A percentile compares a stretch with the other conserved stretches of the same genome.
Evolutionary conservation across 2,797 vertebrate species (phyloP).

Genomic region (Pterois miles): DNA sequence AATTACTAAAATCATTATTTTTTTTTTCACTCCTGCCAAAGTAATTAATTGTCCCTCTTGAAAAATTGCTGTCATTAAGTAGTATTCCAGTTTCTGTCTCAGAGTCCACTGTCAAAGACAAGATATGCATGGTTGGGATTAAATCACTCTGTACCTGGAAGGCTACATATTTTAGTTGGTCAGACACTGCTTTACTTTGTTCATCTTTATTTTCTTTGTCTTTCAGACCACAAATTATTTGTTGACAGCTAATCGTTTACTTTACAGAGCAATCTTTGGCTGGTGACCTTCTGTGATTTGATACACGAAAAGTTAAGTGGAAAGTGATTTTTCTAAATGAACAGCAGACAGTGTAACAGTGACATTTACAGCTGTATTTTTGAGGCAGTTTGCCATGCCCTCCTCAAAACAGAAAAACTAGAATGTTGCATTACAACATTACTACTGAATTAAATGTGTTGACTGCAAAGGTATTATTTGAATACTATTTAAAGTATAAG

Average conservation of each 20-base stretch:
- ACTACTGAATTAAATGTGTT: background rate
- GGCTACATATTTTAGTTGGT: background rate
- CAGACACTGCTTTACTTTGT: background rate
- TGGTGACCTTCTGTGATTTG: background rate
- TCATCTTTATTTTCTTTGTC: background rate
- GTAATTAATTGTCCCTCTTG: conserved; percentile 39
- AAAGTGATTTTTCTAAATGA: background rate
- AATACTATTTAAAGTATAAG: background rate
- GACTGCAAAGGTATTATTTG: background rate
- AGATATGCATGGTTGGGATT: background rate
- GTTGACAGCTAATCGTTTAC: conserved; percentile 6
- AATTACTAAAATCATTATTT: conserved; percentile 44
- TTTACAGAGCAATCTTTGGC: background rate
- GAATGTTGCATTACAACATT: background rate
- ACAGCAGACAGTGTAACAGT: background rate
- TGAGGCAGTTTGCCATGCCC: background rate
- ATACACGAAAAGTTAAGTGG: background rate
- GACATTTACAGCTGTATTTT: background rate
- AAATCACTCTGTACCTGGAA: conserved; percentile 3
- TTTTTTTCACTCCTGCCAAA: conserved; percentile 29
- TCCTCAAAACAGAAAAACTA: background rate
- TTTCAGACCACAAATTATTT: background rate
- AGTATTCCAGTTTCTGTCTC: conserved; percentile 16
- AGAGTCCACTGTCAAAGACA: conserved; percentile 22
- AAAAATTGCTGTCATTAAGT: conserved; percentile 46